These are phyloP conservation scores for Cydia fagiglandana DNA, from an alignment of 1,140 invertebrate genomes.

Conservation along the genomic window DNA sequence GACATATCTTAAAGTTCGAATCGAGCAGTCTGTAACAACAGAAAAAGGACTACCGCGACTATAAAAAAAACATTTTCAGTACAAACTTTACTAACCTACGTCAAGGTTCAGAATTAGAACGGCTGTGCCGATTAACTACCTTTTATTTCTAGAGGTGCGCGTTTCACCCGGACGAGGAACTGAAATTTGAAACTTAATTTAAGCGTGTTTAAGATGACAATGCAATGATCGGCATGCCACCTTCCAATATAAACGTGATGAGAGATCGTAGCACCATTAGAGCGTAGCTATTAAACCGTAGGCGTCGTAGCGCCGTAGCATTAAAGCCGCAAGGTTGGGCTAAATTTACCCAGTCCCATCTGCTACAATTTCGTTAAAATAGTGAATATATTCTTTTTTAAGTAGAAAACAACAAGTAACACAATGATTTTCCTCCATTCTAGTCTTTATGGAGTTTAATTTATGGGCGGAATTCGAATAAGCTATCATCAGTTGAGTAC, in stretches of 20 bases:
- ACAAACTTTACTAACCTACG: not conserved
- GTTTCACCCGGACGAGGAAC: not conserved
- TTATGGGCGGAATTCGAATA: not conserved
- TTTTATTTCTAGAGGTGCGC: not conserved
- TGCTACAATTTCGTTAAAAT: not conserved
- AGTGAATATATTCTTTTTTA: not conserved
- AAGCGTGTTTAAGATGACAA: not conserved
- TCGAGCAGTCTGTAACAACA: too few species aligned
- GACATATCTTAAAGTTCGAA: too few species aligned
- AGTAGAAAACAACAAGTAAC: not conserved
- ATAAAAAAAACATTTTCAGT: not conserved
- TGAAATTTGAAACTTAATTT: not conserved
- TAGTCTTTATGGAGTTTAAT: not conserved
- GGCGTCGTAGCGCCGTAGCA: slow-evolving; percentile 13
- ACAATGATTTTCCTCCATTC: not conserved
- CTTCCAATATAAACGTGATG: not conserved
- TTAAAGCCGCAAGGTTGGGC: slow-evolving; percentile 3
- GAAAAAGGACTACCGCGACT: too few species aligned
- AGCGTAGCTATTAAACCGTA: slow-evolving; percentile 16
- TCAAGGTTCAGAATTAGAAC: not conserved
- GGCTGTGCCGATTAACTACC: not conserved
- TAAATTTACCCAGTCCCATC: not conserved
- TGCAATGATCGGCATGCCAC: not conserved
- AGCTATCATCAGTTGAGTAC: not conserved
- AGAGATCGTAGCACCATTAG: slow-evolving; percentile 5